Percentiles rank a stretch among this genome's conserved stretches.
These are phyloP conservation scores for Mallateleia sp. DNA, from an alignment of 2,888 invertebrate genomes.

Conservation along the genomic window DNA sequence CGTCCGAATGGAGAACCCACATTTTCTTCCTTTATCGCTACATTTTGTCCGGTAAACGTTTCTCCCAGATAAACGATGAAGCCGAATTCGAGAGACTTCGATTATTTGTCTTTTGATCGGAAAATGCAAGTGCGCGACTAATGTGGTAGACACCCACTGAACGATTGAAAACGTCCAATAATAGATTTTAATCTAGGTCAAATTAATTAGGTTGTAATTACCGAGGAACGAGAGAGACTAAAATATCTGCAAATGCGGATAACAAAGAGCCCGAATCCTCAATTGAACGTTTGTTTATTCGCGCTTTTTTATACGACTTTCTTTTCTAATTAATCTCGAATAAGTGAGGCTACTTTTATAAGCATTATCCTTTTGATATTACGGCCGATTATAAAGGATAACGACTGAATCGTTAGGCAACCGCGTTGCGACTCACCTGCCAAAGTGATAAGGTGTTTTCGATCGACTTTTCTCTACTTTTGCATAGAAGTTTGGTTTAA, in stretches of 20 bases:
- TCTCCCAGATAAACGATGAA: not conserved
- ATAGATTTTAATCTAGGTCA: slow-evolving; percentile 83
- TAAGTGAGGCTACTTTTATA: not conserved
- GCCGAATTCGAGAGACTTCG: not conserved
- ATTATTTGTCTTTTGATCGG: slow-evolving; percentile 14
- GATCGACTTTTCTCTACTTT: not conserved
- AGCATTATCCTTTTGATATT: not conserved
- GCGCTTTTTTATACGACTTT: slow-evolving; percentile 10
- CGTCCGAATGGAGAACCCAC: not conserved
- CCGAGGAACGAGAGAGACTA: slow-evolving; percentile 28
- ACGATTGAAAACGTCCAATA: slow-evolving; percentile 86
- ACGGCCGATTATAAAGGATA: not conserved
- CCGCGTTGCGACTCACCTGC: not conserved
- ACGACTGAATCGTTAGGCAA: not conserved
- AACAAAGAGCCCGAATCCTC: slow-evolving; percentile 36
- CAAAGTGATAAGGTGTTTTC: slow-evolving; percentile 1
- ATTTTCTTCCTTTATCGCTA: slow-evolving; percentile 4
- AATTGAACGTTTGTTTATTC: slow-evolving; percentile 46
- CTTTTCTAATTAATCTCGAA: not conserved
- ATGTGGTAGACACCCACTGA: slow-evolving; percentile 69
- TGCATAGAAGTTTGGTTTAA: slow-evolving; percentile 1
- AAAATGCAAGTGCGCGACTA: slow-evolving; percentile 12
- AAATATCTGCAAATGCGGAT: not conserved
- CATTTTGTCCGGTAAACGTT: slow-evolving; percentile 10
- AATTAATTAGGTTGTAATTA: slow-evolving; percentile 81